Base-by-base conservation (phyloP, 2,888 invertebrate species). In the Orthosia gothica region DNA sequence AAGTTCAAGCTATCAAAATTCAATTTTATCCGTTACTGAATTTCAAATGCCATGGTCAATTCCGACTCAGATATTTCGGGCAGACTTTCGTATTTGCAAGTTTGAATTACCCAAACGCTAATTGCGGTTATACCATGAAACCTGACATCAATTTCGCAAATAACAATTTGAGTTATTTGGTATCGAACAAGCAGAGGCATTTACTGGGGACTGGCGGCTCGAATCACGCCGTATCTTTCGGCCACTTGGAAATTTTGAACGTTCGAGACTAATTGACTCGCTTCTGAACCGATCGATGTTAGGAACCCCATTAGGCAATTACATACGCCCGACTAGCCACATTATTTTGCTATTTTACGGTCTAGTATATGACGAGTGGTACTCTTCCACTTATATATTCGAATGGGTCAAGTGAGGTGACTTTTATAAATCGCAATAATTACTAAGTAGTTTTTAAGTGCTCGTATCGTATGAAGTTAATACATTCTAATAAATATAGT, bases 121-220 rank as follows among this genome's bases (percentile, higher is more conserved):
- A 89, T 89, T 89, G 87, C 85, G 89, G 88, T 87, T 90, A 90
- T 89, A 86, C 81, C 84, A 88, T 81, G 87, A 88, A 91, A 90
- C 84, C 88, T 89, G 88, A 89, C 90, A 89, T 89, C 87, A 88
- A 91, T 91, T 91, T 90, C 74, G 83, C 88, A 89, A 92, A 91
- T 92, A 91, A 90, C 89, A 90, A 91, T 92, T 92, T 89, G 82
- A 88, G 87, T 90, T 89, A 91, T 90, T 92, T 90, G 58, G 88
- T 90, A 91, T 89, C 74, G 71, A 78, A 70, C 70, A 67, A 82
- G 70, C 70, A 74, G 63, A 81, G 81, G 76, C 72, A 86, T 83
- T 83, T 75, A 55, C 70, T 70, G 70, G 78, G 58, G 61, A 68
- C 71, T 66, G 70, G 76, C 68, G 55, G 77, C 54, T 81, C 74